phyloP scores from a whole-genome alignment of 2,888 invertebrate genomes.

The Drosophila mettleri region DNA sequence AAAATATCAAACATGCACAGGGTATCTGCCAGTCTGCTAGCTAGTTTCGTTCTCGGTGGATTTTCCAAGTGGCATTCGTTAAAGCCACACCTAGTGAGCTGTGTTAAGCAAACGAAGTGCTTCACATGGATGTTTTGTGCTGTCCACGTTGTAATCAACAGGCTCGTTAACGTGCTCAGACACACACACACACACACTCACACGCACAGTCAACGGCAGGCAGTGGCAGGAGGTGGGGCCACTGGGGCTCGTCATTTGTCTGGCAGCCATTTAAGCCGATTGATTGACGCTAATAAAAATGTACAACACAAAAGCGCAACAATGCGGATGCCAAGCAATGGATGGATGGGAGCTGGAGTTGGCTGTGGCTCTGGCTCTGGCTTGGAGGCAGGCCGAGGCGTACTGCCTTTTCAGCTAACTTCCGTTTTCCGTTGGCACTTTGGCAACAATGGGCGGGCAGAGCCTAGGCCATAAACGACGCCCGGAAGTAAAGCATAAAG shows the following conservation, averaged over 20 bases:
- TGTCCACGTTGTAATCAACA: constrained; percentile 52
- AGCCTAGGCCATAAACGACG: constrained; percentile 38
- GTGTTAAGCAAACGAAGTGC: constrained; percentile 12
- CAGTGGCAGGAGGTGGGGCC: not conserved
- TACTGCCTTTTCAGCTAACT: constrained; percentile 34
- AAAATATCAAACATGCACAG: too few relatives aligned
- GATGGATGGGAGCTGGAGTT: not conserved
- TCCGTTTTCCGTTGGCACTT: constrained; percentile 72
- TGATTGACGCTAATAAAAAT: constrained; percentile 77
- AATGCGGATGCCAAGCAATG: constrained; percentile 49
- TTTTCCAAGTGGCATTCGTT: constrained; percentile 12
- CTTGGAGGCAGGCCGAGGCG: not conserved
- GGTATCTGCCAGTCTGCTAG: not conserved
- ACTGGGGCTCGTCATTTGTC: constrained; percentile 27
- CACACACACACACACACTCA: not conserved
- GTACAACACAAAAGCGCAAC: constrained; percentile 64
- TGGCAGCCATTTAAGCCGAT: constrained; percentile 62
- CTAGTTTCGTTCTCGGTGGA: not conserved
- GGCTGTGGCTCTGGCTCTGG: not conserved
- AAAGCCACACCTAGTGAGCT: constrained; percentile 4
- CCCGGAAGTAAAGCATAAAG: constrained; percentile 50
- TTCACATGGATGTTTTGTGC: constrained; percentile 20
- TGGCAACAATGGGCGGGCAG: constrained; percentile 49
- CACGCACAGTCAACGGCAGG: not conserved
- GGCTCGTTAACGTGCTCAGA: constrained; percentile 45